These are phyloP conservation scores for Propsilocerus akamusi DNA, from an alignment of 1,140 invertebrate genomes.

Conservation along the genomic window DNA sequence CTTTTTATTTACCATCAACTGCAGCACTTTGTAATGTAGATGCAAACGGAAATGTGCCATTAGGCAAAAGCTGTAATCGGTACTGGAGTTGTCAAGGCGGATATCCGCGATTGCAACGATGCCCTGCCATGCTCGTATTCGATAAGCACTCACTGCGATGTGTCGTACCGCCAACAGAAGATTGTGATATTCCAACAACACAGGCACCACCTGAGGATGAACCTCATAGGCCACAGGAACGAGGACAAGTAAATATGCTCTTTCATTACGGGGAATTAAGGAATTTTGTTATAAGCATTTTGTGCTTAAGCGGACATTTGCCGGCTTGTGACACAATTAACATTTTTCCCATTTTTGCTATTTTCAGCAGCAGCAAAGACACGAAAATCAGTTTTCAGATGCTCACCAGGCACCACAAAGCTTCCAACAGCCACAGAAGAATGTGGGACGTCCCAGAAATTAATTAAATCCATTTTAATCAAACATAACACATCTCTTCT, in stretches of 20 bases:
- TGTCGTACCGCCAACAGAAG: constrained; percentile 72
- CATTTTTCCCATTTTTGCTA: not conserved
- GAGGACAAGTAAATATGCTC: constrained; percentile 10
- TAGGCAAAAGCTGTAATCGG: constrained; percentile 79
- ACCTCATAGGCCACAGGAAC: constrained; percentile 1
- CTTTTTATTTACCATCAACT: constrained; percentile 12
- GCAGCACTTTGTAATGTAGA: constrained; percentile 79
- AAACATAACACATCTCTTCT: too few species aligned
- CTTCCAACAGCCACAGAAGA: not conserved
- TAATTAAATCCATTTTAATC: too few species aligned
- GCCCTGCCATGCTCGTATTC: constrained; percentile 79
- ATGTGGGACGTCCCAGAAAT: not conserved
- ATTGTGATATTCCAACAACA: constrained; percentile 67
- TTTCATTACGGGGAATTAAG: not conserved
- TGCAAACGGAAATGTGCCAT: constrained; percentile 35
- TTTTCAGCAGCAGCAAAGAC: not conserved
- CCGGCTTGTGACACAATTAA: not conserved
- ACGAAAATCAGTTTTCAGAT: not conserved
- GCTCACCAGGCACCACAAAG: not conserved
- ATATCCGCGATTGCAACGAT: constrained; percentile 73
- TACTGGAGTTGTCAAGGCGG: constrained; percentile 90
- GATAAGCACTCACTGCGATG: constrained; percentile 65
- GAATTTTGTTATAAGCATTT: not conserved
- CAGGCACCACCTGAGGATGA: constrained; percentile 36
- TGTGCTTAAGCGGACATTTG: not conserved